A percentile compares a stretch with the other conserved stretches of the same genome.
phyloP scores from a whole-genome alignment of 1,140 invertebrate species.

The Catajapyx aquilonaris region DNA sequence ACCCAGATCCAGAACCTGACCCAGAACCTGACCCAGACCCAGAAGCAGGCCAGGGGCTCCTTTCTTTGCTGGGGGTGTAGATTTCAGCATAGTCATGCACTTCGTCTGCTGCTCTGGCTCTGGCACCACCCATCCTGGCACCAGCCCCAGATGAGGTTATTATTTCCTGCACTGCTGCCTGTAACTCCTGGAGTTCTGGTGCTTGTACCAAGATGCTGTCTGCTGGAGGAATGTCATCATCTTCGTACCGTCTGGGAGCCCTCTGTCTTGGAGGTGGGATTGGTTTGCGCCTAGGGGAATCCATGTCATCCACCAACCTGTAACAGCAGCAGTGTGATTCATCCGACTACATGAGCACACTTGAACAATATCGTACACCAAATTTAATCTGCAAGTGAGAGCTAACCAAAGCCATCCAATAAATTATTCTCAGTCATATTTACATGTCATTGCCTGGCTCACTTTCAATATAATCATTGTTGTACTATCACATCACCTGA shows the following conservation, averaged over 20 bases:
- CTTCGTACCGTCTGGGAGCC: slow-evolving; percentile 9
- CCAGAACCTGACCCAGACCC: slow-evolving; percentile 4
- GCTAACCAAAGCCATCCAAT: no score
- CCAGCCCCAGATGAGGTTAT: slow-evolving; percentile 22
- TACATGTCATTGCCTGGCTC: no score
- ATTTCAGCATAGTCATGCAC: slow-evolving; percentile 82
- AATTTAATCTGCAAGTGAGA: no score
- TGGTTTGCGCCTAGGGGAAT: slow-evolving; percentile 9
- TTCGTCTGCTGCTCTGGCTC: slow-evolving; percentile 30
- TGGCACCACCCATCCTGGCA: slow-evolving; percentile 19
- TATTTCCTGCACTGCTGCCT: slow-evolving; percentile 23
- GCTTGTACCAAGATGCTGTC: slow-evolving; percentile 15
- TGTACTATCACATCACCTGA: no score
- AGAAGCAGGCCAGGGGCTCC: slow-evolving; percentile 21
- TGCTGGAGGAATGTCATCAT: slow-evolving; percentile 2
- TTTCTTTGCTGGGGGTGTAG: slow-evolving; percentile 73
- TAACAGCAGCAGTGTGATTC: slow-evolving; percentile 7
- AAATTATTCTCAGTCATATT: no score
- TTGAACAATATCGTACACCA: no score
- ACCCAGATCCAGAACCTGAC: background rate
- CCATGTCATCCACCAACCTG: background rate
- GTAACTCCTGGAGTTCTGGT: slow-evolving; percentile 20
- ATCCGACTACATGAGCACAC: no score
- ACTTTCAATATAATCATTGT: no score
- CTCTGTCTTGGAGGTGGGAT: slow-evolving; percentile 16